Evolutionary conservation across 2,888 invertebrate species (phyloP), one percentile per base, ranked within the genome.

Genomic region (Ypsolopha scabrella): DNA sequence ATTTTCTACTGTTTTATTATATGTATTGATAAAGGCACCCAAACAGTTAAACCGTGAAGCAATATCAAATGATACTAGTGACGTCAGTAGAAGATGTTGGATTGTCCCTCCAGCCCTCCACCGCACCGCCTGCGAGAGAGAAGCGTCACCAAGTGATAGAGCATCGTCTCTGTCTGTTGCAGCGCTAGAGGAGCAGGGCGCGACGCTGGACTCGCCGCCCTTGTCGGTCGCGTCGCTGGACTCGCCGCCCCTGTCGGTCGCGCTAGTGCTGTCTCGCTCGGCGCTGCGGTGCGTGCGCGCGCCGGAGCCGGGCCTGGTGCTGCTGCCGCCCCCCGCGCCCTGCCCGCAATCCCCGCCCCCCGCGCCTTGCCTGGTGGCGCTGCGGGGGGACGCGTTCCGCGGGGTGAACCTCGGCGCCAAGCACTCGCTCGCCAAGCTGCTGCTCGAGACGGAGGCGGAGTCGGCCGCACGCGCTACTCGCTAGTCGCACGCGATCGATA

Each of bases 271-370:
- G 41, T 87, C 89, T 50, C 86, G 89, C 58, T 67, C 79, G 35
- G 82, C 90, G 52, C 71, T 94, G 51, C 94, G 94, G 73, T 88
- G 92, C 45, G 87, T 95, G 69, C 88, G 94, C 51, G 94, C 93
- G 34, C 92, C 93, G 7, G 97, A 96, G 70, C 95, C 95, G 48
- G 91, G 91, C 58, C 78, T 96, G 13, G 62, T 72, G 55, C 62
- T 68, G 58, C 51, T 53, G 55, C 65, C 65, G 53, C 64, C 53
- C 51, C 57, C 58, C 62, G 60, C 60, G 58, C 46, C 54, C 50
- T 36, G 47, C 53, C 35, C 87, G 93, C 41, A 93, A 92, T 6
- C 90, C 92, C 1, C 51, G 14, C 46, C 41, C 44, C 48, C 51
- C 24, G 37, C 46, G 9, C 54, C 51, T 35, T 65, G 68, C 53